Conservation (phyloP, 35 echinoderm and acorn worm genomes). For the Heliocidaris tuberculata region DNA sequence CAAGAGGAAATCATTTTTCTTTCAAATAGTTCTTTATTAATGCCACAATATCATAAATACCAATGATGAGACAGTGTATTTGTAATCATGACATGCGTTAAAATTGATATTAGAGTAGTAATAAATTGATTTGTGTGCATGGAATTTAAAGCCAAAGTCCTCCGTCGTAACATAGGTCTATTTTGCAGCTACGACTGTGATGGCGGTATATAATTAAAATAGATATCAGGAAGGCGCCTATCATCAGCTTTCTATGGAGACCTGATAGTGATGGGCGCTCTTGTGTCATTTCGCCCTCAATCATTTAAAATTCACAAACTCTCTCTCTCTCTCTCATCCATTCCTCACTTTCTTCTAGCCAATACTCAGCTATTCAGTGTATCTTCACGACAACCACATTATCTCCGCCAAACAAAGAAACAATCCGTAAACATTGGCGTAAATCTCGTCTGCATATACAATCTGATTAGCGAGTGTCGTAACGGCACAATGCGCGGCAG, state of each 20-base stretch:
- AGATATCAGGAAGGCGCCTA: not conserved
- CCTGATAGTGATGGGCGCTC: not conserved
- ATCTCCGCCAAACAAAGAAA: not conserved
- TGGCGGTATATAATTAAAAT: not conserved
- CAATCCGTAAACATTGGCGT: not conserved
- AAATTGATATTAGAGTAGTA: too few species aligned
- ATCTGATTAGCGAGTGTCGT: slow-evolving; percentile 18
- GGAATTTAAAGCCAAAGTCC: too few species aligned
- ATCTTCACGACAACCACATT: slow-evolving; percentile 8
- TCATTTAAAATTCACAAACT: not conserved
- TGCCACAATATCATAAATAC: too few species aligned
- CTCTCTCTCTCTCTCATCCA: not conserved
- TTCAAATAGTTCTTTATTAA: too few species aligned
- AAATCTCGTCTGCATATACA: not conserved
- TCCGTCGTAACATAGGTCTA: too few species aligned
- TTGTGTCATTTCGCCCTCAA: not conserved
- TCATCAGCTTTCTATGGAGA: not conserved
- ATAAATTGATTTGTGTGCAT: too few species aligned
- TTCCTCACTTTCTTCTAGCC: not conserved
- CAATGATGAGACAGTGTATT: too few species aligned
- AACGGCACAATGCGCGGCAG: not conserved
- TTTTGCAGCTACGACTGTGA: not conserved
- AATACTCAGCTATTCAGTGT: not conserved
- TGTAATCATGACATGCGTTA: too few species aligned
- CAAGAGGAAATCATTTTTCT: too few species aligned